Conservation (phyloP, 2,888 invertebrate genomes). For the Nebria salina region DNA sequence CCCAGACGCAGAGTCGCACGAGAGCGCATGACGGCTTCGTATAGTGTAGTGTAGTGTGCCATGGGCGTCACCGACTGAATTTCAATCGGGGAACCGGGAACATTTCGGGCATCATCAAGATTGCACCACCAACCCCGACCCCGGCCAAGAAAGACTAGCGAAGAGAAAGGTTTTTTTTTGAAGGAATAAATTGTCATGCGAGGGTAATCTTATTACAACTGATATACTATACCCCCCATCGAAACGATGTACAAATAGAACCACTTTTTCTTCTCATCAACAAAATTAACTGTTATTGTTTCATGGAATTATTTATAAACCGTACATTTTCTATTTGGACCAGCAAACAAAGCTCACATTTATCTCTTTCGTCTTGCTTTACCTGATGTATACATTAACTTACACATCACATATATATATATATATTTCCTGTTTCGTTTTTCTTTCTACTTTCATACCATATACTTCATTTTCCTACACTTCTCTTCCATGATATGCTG, state of each 20-base stretch:
- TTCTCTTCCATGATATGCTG: neutral
- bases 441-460: neutral
- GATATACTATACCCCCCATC: conserved; percentile 39
- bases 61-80: conserved; percentile 27
- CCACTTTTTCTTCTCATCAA: conserved; percentile 39
- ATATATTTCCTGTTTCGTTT: neutral
- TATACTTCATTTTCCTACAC: neutral
- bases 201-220: conserved; percentile 42
- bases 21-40: neutral
- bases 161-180: neutral
- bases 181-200: conserved; percentile 40
- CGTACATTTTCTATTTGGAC: conserved; percentile 34
- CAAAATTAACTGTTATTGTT: conserved; percentile 45
- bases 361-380: conserved; percentile 18
- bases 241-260: conserved; percentile 32
- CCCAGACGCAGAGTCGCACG: conserved; percentile 17
- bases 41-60: neutral
- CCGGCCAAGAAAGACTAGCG: neutral
- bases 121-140: neutral
- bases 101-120: conserved; percentile 5
- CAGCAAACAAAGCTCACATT: conserved; percentile 28
- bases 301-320: conserved; percentile 37
- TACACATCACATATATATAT: neutral
- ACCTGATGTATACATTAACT: neutral
- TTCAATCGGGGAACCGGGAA: conserved; percentile 15